A percentile compares a stretch with the other conserved stretches of the same genome.
Conservation (phyloP, 2,113 vertebrate species). For the human region GRCh38 chr11:28100001-28100500, state of each 20-base stretch:
- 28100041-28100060: not conserved
- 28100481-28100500: not conserved
- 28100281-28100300: not conserved
- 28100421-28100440: not conserved
- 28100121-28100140: not conserved
- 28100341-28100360: not conserved
- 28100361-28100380: not conserved
- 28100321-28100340: not conserved
- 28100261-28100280: not conserved
- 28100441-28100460: not conserved
- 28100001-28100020: not conserved
- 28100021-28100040: not conserved
- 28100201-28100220: not conserved
- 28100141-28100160: not conserved
- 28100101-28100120: not conserved
- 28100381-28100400: not conserved
- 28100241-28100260: not conserved
- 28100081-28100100: not conserved
- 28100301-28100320: not conserved
- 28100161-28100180: no score
- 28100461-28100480: not conserved
- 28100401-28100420: not conserved
- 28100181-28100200: not conserved
- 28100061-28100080: not conserved
- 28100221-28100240: not conserved